Conservation (phyloP, 1,140 invertebrate genomes). For the Drosophila sechellia region DNA sequence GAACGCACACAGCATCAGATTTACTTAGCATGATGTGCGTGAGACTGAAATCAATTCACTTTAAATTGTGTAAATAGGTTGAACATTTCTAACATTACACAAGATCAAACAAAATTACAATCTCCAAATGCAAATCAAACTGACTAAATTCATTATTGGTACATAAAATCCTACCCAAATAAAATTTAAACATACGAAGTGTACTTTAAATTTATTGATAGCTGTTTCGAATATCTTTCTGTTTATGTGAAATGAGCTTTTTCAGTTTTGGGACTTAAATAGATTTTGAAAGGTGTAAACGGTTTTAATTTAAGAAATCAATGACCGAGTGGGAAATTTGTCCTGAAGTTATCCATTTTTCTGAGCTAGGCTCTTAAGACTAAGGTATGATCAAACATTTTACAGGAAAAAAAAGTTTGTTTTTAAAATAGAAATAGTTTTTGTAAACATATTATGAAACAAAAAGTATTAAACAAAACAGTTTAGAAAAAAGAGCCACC, state of each 20-base stretch:
- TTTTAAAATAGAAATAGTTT: no score
- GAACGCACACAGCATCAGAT: slow-evolving; percentile 36
- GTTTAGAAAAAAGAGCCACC: no score
- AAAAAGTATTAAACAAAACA: no score
- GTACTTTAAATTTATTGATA: slow-evolving; percentile 18
- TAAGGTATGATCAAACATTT: no score
- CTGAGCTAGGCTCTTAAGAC: no score
- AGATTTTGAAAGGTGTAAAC: not conserved
- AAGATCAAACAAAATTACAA: slow-evolving; percentile 46
- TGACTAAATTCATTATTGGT: slow-evolving; percentile 29
- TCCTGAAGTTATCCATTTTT: no score
- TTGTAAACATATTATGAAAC: no score
- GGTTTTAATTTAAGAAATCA: no score
- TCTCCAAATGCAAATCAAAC: slow-evolving; percentile 60
- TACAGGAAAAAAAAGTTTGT: no score
- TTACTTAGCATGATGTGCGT: slow-evolving; percentile 56
- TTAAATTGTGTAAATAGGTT: slow-evolving; percentile 39
- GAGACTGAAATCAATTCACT: slow-evolving; percentile 55
- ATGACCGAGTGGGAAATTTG: no score
- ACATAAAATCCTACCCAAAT: slow-evolving; percentile 26
- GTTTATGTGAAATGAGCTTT: no score
- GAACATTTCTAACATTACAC: slow-evolving; percentile 49
- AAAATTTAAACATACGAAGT: slow-evolving; percentile 26
- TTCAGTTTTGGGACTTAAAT: not conserved
- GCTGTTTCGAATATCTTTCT: not conserved